Evolutionary conservation across 2,888 invertebrate species (phyloP), one percentile per base, ranked within the genome.

Genomic region (Tenthredo mesomela): DNA sequence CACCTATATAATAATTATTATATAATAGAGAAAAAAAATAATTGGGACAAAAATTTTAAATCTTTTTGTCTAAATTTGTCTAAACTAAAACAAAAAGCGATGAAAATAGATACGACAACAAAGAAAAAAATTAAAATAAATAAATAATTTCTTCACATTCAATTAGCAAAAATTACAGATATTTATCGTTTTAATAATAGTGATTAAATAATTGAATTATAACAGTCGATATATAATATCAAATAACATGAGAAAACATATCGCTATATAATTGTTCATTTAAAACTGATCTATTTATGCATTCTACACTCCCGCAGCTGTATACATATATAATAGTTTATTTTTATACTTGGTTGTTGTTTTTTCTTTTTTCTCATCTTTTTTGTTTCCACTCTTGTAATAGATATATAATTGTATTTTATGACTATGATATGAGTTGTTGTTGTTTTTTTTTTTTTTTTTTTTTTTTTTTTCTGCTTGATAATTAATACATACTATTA

Each of bases 191-290:
- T 61, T 61, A 61, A 25, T 61, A 25, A 50, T 50, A 61, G 61
- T 61, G 61, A 25, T 12, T 61, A 61, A 61, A 61, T 61, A 25
- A 61, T 25, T 61, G 61, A 61, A 25, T 12, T 25, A 47, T 15
- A 25, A 12, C 67, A 67, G 67, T 67, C 18, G 29, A 33, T 67
- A 67, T 67, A 7, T 7, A 37, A 37, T 37, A 33, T 33, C 29
- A 33, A 33, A 67, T 33, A 67, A 67, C 67, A 67, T 33, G 67
- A 67, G 33, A 67, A 67, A 12, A 67, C 67, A 67, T 67, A 67
- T 67, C 67, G 67, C 6, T 67, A 33, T 67, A 33, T 29, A 2
- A 33, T 67, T 29, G 18, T 67, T 67, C 67, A 29, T 33, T 33
- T 7, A 6, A 67, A 61, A 25, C 25, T 18, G 15, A 67, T 67